These are phyloP conservation scores for Sitta carolinensis DNA, from an alignment of 2,797 vertebrate genomes.

Conservation along the genomic window DNA sequence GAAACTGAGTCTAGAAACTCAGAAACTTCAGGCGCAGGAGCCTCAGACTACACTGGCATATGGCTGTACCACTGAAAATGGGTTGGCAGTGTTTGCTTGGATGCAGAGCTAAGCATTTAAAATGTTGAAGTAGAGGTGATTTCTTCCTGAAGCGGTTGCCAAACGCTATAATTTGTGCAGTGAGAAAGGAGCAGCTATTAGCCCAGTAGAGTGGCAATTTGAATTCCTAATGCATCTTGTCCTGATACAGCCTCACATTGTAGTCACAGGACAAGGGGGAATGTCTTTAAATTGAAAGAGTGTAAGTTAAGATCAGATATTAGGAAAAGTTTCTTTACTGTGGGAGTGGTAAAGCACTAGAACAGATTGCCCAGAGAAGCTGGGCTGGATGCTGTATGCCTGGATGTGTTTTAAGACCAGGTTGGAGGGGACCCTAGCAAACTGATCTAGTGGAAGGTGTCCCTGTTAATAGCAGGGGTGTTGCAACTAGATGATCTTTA, in stretches of 20 bases:
- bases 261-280: background rate
- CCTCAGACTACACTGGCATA: too few species aligned
- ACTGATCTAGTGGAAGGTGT: background rate
- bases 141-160: constrained; percentile 9
- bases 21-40: too few species aligned
- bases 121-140: background rate
- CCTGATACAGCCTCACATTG: background rate
- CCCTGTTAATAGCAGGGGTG: rapidly evolving
- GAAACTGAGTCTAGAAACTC: too few species aligned
- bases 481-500: background rate
- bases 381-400: background rate
- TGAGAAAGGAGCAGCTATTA: background rate
- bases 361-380: background rate
- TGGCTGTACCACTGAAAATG: background rate
- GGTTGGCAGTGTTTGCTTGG: background rate
- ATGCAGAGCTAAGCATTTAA: constrained; percentile 14
- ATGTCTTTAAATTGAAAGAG: background rate
- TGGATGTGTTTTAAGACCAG: background rate
- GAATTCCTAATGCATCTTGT: background rate
- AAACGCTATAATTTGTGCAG: background rate
- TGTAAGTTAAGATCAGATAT: background rate
- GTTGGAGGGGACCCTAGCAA: background rate
- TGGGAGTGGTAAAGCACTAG: background rate
- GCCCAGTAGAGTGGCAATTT: background rate
- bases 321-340: background rate